Evolutionary conservation across 2,797 vertebrate species (phyloP).

Genomic region (Ctenopoma kingsleyae): DNA sequence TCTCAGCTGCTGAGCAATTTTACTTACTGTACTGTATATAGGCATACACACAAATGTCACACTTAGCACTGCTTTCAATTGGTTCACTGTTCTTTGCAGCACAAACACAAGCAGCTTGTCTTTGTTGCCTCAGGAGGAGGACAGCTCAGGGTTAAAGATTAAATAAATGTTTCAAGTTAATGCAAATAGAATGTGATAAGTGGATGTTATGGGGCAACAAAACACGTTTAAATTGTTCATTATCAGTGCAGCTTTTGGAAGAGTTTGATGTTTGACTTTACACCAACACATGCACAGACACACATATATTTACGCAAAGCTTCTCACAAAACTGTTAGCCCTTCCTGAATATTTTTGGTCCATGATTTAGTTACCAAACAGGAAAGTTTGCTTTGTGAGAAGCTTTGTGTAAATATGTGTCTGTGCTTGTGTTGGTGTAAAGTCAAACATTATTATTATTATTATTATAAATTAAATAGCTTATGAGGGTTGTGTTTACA

Average conservation of each 20-base stretch:
- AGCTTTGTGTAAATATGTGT: too few species aligned
- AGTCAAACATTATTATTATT: too few species aligned
- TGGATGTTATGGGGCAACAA: background rate
- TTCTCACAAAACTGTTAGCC: constrained; percentile 32
- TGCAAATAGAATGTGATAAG: constrained; percentile 10
- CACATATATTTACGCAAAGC: constrained; percentile 33
- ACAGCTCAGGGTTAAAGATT: constrained; percentile 20
- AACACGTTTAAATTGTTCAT: constrained; percentile 17
- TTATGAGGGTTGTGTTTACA: background rate
- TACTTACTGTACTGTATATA: constrained; percentile 15
- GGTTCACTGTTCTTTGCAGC: constrained; percentile 18
- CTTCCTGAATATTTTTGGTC: constrained; percentile 35
- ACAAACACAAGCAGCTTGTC: constrained; percentile 10
- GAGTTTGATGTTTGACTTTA: constrained; percentile 22
- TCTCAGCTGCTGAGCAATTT: constrained; percentile 23
- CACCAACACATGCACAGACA: background rate
- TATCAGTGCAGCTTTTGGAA: constrained; percentile 15
- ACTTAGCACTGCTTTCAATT: constrained; percentile 18
- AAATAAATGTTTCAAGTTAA: constrained; percentile 15
- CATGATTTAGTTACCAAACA: constrained; percentile 40
- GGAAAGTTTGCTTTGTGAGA: too few species aligned
- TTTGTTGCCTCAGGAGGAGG: constrained; percentile 9
- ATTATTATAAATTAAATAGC: background rate
- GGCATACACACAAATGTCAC: constrained; percentile 19
- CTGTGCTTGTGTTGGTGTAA: too few species aligned